Percentiles rank a stretch among this genome's conserved stretches.
Evolutionary conservation across 2,113 vertebrate species (phyloP).

Genomic region (Heterochromis multidens): DNA sequence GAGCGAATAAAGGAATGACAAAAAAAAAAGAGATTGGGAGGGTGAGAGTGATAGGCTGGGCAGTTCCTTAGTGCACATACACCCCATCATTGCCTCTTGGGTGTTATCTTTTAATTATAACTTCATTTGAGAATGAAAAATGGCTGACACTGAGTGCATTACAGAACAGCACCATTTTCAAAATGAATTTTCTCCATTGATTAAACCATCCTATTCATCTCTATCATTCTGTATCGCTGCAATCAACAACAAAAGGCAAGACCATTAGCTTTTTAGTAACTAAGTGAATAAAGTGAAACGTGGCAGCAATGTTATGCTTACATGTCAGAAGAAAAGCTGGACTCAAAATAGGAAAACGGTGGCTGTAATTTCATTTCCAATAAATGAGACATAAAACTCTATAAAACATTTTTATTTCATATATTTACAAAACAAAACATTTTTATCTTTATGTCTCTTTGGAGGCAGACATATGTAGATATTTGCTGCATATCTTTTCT

Average conservation of each 20-base stretch:
- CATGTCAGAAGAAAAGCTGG: neutral
- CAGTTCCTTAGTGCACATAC: neutral
- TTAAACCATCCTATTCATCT: neutral
- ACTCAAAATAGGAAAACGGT: neutral
- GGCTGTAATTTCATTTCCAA: neutral
- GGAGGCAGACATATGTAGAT: neutral
- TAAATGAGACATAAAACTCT: neutral
- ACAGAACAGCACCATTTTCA: neutral
- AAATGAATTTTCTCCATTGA: neutral
- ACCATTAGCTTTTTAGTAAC: neutral
- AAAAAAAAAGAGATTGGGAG: neutral
- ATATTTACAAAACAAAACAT: neutral
- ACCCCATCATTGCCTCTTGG: neutral
- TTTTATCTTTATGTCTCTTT: neutral
- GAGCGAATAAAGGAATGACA: neutral
- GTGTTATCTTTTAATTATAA: slow-evolving; percentile 35
- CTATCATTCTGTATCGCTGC: neutral
- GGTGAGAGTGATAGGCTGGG: neutral
- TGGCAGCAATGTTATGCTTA: neutral
- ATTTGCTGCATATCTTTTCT: neutral
- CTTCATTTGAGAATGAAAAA: slow-evolving; percentile 13
- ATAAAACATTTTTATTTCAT: neutral
- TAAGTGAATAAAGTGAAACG: neutral
- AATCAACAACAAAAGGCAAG: neutral
- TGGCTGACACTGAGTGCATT: neutral